A percentile compares a stretch with the other conserved stretches of the same genome.
Conservation (phyloP, 2,797 vertebrate genomes). For the Betta splendens region DNA sequence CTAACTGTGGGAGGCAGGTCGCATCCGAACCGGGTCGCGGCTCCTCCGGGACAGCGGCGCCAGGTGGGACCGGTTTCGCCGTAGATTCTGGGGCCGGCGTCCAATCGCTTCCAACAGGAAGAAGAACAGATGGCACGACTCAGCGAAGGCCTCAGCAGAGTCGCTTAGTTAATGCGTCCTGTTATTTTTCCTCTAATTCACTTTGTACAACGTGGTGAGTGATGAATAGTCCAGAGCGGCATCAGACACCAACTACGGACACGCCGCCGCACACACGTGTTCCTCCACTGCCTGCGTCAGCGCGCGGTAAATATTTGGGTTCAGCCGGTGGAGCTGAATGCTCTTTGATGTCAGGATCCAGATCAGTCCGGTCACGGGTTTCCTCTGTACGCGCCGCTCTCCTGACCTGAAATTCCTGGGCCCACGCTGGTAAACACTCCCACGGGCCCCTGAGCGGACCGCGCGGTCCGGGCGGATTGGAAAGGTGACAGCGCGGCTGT, state of each 20-base stretch:
- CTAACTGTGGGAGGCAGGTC: slow-evolving; percentile 46
- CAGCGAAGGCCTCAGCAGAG: slow-evolving; percentile 47
- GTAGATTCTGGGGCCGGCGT: slow-evolving; percentile 62
- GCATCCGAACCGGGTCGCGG: slow-evolving; percentile 64
- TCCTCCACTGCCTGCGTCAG: slow-evolving; percentile 66
- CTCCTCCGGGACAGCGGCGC: slow-evolving; percentile 73
- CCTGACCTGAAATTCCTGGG: slow-evolving; percentile 72
- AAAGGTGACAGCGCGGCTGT: slow-evolving; percentile 60
- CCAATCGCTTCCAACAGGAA: slow-evolving; percentile 53
- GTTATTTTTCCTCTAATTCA: background rate
- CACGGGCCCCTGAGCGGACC: slow-evolving; percentile 70
- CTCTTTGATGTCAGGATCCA: slow-evolving; percentile 69
- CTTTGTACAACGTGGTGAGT: background rate
- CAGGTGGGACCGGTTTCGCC: slow-evolving; percentile 66
- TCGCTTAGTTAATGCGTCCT: slow-evolving; percentile 20
- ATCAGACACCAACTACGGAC: background rate
- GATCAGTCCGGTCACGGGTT: slow-evolving; percentile 64
- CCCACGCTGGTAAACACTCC: slow-evolving; percentile 73
- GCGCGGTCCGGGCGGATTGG: slow-evolving; percentile 53
- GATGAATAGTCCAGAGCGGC: background rate
- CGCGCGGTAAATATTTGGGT: slow-evolving; percentile 77
- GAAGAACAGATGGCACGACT: slow-evolving; percentile 62
- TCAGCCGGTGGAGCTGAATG: slow-evolving; percentile 36
- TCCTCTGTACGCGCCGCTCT: slow-evolving; percentile 62
- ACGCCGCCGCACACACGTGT: slow-evolving; percentile 39